phyloP scores from a whole-genome alignment of 2,888 invertebrate species.

The Thecocarcelia acutangulata region DNA sequence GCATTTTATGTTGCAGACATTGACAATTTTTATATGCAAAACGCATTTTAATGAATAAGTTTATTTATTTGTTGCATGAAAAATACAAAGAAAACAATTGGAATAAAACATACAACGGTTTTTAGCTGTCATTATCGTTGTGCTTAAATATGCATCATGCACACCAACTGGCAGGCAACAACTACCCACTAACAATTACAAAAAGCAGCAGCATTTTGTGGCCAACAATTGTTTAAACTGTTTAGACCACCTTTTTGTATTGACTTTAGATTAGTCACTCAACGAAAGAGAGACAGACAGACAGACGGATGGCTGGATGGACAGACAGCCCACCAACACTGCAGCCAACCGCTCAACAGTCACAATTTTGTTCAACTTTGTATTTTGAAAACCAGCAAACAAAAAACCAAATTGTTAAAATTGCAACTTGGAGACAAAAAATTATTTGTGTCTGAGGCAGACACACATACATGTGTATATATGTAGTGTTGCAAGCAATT shows the following conservation, averaged over 20 bases:
- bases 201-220: conserved; percentile 25
- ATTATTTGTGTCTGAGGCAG: neutral
- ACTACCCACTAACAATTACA: conserved; percentile 31
- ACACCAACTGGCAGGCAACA: conserved; percentile 2
- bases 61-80: conserved; percentile 3
- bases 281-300: neutral
- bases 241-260: conserved; percentile 48
- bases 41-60: conserved; percentile 31
- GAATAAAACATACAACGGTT: conserved; percentile 20
- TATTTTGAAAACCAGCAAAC: conserved; percentile 12
- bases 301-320: no score
- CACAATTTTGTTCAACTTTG: conserved; percentile 48
- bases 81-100: neutral
- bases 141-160: conserved; percentile 56
- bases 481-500: conserved; percentile 20
- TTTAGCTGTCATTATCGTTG: conserved; percentile 50
- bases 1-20: neutral
- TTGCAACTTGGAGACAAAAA: conserved; percentile 36
- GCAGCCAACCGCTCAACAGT: conserved; percentile 30
- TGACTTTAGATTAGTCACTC: conserved; percentile 52
- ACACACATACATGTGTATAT: neutral
- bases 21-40: conserved; percentile 47
- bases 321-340: conserved; percentile 45
- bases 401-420: neutral
- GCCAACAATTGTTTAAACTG: conserved; percentile 40